Base-by-base conservation (phyloP, 2,113 vertebrate species). In the Martes martes region DNA sequence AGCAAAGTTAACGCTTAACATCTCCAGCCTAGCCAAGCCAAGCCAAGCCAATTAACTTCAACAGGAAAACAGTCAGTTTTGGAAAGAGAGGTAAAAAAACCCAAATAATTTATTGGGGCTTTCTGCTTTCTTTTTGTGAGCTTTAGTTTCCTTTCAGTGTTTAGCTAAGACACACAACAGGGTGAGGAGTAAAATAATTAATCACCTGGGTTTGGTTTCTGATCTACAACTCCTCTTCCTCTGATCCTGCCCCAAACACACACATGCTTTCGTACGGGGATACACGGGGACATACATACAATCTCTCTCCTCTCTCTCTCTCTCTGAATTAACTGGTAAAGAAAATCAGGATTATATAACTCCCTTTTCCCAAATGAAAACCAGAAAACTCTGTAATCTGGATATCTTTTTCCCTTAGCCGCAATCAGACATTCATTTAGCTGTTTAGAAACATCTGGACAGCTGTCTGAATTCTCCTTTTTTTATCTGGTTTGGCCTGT, bases 181-280 rank as follows among this genome's bases (percentile, higher is more conserved):
- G 4, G 31, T 92, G 50, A 71, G 81, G 86, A 85, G 21, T 24
- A 55, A 96, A 97, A 61, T 52, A 84, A 63, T 26, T 6, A n/a
- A 7, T 90, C 55, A 57, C 67, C 16, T 94, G 82, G 33, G 39
- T 89, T 96, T 92, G 61, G 19, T 39, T 82, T 95, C 52, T 97
- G 13, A 39, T 18, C 4, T 59, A 65, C 4, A 83, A 42, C 26
- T 10, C 61, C 74, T 21, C 6, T 57, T 33, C 39, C 10, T 14
- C 47, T 1, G 42, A 1, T 84, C 11, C 80, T 82, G 24, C 14
- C 45, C 31, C 39, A 50, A 52, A 67, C 1, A 55, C 14, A 6
- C 18, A 31, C 13, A 6, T 24, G 50, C 50, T 57, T 55, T 26
- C 8, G 18, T 15, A 42, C 0, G 9, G 36, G 26, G 57, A 45